Evolutionary conservation across 2,797 vertebrate species (phyloP).

Genomic region (Myotis vivesi): DNA sequence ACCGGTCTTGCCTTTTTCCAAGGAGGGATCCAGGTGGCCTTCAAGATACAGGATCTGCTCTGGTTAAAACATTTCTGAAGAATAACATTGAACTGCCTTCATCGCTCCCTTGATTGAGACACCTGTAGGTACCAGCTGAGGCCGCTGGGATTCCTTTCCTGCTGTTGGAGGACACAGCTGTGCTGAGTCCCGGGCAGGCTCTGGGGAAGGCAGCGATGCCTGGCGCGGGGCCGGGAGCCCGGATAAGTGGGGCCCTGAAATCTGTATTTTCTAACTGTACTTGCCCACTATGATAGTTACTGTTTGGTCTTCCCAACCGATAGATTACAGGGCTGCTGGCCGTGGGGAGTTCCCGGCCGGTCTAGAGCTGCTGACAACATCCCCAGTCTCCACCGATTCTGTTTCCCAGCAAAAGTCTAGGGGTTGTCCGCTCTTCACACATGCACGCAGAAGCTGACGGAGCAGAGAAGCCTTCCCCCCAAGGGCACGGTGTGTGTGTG

Average conservation of each 20-base stretch:
- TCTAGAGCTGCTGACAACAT: background rate
- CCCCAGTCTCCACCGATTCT: background rate
- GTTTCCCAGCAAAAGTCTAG: background rate
- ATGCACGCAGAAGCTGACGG: background rate
- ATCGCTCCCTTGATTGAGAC: background rate
- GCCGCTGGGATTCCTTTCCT: background rate
- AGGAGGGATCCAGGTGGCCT: background rate
- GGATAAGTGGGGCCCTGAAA: background rate
- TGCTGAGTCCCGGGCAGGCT: background rate
- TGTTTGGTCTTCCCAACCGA: background rate
- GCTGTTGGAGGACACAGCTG: background rate
- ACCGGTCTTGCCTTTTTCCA: background rate
- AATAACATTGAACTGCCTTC: background rate
- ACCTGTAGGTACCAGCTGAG: background rate
- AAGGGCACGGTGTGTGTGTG: background rate
- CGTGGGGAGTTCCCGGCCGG: background rate
- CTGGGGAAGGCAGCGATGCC: too few relatives aligned
- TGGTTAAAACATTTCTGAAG: background rate
- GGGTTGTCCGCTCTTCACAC: background rate
- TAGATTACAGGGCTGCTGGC: background rate
- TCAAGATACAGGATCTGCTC: background rate
- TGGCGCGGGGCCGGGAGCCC: fast-evolving
- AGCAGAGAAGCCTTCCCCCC: background rate
- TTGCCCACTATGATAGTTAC: background rate
- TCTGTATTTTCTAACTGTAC: background rate